Evolutionary conservation across 2,113 vertebrate species (phyloP), one percentile per base, ranked within the genome.

Genomic region (Noctilio leporinus): DNA sequence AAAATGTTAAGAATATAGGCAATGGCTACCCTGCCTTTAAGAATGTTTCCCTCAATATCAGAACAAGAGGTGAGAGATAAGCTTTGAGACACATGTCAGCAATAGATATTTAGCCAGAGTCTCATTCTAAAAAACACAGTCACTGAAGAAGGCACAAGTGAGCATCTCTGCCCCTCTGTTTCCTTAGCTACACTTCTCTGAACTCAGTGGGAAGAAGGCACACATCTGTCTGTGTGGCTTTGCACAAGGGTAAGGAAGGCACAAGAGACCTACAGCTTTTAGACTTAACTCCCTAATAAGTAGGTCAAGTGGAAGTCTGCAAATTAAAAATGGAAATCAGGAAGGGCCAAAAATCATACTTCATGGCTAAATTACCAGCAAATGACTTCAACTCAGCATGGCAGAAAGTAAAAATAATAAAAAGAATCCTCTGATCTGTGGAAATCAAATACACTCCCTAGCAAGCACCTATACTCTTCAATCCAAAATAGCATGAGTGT

Each of bases 291-390:
- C 62, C n/a, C 69, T 51, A 62, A 14, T 77, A 89, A 85, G 62
- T 81, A 86, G 76, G 83, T 70, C 92, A 96, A 91, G 17, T 62
- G 62, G 64, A 92, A 86, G 17, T 77, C 72, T 89, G 43, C 17
- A 78, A 96, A 93, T 65, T 87, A 90, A 91, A 96, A 93, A 53
- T 93, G 59, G 55, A 89, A 93, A 87, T 57, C 38, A 55, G 26
- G 49, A 96, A 89, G 33, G 40, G 45, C 12, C 65, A 92, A 92
- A 94, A 89, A 85, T 92, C 86, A 73, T 70, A 86, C 59, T 64
- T 92, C 30, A 16, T 94, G 75, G 87, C 45, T 93, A 80, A 75
- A 64, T 89, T 84, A 47, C 40, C 70, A 89, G n/a, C 30, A 64
- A 91, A 83, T 83, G 55, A 70, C 47, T 88, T 69, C 30, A 87